Evolutionary conservation across 2,113 vertebrate species (phyloP).

Genomic region (Pandion haliaetus): DNA sequence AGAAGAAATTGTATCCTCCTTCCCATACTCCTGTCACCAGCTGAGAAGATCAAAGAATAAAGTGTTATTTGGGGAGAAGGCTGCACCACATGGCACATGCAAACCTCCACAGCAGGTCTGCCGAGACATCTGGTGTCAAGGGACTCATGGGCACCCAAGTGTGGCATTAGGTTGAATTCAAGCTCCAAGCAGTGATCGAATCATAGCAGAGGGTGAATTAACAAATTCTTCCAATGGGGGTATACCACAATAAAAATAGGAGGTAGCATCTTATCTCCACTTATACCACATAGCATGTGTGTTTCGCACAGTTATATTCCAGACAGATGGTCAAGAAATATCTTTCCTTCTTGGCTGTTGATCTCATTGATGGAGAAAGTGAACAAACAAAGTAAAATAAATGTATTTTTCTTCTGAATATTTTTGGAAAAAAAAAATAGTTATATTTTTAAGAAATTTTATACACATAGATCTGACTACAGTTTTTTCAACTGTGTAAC

Average conservation of each 20-base stretch:
- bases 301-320: neutral
- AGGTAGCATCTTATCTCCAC: neutral
- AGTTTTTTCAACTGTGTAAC: neutral
- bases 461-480: neutral
- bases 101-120: neutral
- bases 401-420: neutral
- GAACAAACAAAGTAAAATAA: neutral
- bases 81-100: neutral
- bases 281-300: neutral
- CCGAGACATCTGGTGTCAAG: neutral
- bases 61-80: neutral
- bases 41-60: conserved; percentile 65
- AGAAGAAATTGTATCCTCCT: conserved; percentile 91
- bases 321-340: neutral
- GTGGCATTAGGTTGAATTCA: neutral
- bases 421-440: neutral
- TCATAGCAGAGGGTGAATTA: neutral
- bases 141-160: neutral
- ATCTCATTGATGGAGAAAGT: neutral
- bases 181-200: neutral
- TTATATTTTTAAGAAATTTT: neutral
- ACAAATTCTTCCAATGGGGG: neutral
- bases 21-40: conserved; percentile 84
- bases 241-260: neutral
- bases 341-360: neutral